Percentiles rank a stretch among this genome's conserved stretches.
These are phyloP conservation scores for Chrysogorgia sp. DNA, from an alignment of 92 coral and sea anemone genomes.

Conservation along the genomic window DNA sequence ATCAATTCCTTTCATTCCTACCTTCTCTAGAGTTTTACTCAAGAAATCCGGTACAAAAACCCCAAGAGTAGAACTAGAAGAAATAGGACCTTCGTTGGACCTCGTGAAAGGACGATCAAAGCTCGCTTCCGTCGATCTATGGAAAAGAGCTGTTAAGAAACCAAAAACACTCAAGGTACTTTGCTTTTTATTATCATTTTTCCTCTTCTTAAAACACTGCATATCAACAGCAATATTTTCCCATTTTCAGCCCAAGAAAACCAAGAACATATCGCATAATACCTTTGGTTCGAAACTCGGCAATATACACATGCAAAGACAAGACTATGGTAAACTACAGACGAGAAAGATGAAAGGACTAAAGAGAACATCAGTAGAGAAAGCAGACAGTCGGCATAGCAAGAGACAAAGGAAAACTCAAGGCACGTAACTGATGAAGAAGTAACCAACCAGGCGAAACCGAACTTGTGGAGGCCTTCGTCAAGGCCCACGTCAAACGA, in stretches of 20 bases:
- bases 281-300: slow-evolving; percentile 92
- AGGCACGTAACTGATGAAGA: slow-evolving; percentile 9
- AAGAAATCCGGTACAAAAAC: slow-evolving; percentile 94
- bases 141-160: slow-evolving; percentile 83
- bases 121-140: slow-evolving; percentile 89
- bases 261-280: slow-evolving; percentile 82
- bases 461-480: too few relatives aligned
- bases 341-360: slow-evolving; percentile 95
- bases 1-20: background rate
- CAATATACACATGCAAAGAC: slow-evolving; percentile 91
- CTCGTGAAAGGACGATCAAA: slow-evolving; percentile 77
- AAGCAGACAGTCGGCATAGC: slow-evolving; percentile 11
- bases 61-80: slow-evolving; percentile 92
- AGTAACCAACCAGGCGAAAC: too few relatives aligned
- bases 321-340: slow-evolving; percentile 85
- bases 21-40: slow-evolving; percentile 63
- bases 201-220: background rate
- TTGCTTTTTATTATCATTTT: background rate
- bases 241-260: slow-evolving; percentile 77
- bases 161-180: slow-evolving; percentile 83
- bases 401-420: slow-evolving; percentile 18
- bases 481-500: too few relatives aligned
- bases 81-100: slow-evolving; percentile 93
- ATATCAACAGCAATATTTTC: too few relatives aligned
- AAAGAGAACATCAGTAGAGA: slow-evolving; percentile 55